Conservation (phyloP, 2,888 invertebrate species). For the Operophtera brumata region DNA sequence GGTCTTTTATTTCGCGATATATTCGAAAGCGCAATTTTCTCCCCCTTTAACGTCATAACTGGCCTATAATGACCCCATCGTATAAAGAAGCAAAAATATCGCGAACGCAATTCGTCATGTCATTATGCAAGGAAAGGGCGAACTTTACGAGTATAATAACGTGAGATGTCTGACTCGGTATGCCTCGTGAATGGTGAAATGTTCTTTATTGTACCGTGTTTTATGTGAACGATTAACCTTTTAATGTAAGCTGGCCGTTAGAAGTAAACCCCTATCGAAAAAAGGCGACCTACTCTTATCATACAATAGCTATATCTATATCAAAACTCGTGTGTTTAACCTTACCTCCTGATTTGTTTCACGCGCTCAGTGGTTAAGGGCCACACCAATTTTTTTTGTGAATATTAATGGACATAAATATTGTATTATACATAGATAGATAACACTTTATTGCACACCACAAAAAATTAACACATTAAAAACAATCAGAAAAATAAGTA, state of each 20-base stretch:
- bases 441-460: no score
- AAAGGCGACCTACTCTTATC: constrained; percentile 11
- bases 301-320: neutral
- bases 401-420: no score
- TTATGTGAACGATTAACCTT: constrained; percentile 80
- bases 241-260: constrained; percentile 68
- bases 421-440: no score
- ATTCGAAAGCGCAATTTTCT: constrained; percentile 41
- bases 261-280: constrained; percentile 55
- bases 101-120: constrained; percentile 78
- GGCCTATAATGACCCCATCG: constrained; percentile 71
- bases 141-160: constrained; percentile 80
- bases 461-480: no score
- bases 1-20: constrained; percentile 28
- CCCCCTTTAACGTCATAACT: constrained; percentile 55
- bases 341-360: no score
- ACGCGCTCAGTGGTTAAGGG: no score
- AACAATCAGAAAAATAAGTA: no score
- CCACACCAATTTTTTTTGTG: no score
- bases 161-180: constrained; percentile 76
- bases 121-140: constrained; percentile 80
- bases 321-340: neutral
- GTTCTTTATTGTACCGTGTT: constrained; percentile 77
- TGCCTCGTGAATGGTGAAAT: constrained; percentile 71
- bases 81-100: constrained; percentile 77